Evolutionary conservation across 2,113 vertebrate species (phyloP).

Genomic region (Platysteira castanea): DNA sequence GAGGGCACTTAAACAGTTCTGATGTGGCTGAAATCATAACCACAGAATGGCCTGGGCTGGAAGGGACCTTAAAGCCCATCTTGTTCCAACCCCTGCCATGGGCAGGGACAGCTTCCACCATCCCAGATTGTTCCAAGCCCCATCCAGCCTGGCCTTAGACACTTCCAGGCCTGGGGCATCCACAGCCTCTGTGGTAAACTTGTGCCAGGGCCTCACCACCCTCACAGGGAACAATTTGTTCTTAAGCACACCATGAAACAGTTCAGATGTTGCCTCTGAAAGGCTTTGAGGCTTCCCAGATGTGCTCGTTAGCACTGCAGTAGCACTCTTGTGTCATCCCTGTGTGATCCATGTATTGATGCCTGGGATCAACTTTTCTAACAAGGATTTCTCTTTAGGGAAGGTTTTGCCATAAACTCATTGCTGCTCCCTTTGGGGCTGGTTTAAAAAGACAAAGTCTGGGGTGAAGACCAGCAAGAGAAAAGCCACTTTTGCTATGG

Average conservation of each 20-base stretch:
- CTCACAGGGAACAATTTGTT: background rate
- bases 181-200: background rate
- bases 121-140: background rate
- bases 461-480: background rate
- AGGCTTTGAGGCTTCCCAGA: background rate
- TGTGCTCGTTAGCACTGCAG: background rate
- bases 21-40: background rate
- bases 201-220: background rate
- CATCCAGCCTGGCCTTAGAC: too few species aligned
- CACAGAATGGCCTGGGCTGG: background rate
- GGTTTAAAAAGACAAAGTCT: background rate
- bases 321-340: background rate
- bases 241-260: background rate
- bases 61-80: background rate
- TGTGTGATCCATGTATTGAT: background rate
- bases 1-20: background rate
- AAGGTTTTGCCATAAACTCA: background rate
- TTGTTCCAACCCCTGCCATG: background rate
- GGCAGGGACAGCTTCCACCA: background rate
- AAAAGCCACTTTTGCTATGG: background rate
- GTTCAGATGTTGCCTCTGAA: background rate
- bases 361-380: background rate
- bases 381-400: background rate
- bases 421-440: background rate
- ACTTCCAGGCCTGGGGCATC: background rate